Conservation (phyloP, 2,113 vertebrate genomes). For the Eolophus roseicapilla region DNA sequence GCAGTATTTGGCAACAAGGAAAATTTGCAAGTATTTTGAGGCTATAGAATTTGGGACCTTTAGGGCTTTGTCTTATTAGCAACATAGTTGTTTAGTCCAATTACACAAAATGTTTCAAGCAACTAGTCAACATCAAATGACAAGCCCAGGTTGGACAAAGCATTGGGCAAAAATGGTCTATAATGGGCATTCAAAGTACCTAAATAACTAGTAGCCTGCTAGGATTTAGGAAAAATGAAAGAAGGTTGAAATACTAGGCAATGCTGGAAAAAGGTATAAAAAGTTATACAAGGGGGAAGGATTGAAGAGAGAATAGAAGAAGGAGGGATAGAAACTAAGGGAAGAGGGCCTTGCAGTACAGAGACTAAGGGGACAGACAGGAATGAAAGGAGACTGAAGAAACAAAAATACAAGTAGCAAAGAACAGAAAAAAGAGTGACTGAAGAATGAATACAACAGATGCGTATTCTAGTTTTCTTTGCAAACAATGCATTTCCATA, state of each 20-base stretch:
- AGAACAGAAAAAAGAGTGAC: not conserved
- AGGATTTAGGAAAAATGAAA: not conserved
- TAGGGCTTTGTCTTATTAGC: not conserved
- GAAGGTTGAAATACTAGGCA: not conserved
- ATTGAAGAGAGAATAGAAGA: not conserved
- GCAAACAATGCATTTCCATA: not conserved
- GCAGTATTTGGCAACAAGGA: not conserved
- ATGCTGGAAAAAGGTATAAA: not conserved
- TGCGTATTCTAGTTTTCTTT: not conserved
- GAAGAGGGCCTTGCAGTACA: not conserved
- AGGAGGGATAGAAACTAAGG: not conserved
- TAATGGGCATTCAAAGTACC: not conserved
- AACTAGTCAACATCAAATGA: not conserved
- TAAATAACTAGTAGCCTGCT: not conserved
- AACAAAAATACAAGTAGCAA: not conserved
- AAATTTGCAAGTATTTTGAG: constrained; percentile 37
- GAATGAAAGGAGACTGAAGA: not conserved
- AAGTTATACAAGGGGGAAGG: not conserved
- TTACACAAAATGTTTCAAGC: constrained; percentile 16
- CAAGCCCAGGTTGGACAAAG: not conserved
- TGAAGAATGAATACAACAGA: not conserved
- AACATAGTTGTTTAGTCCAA: not conserved
- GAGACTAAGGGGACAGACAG: not conserved
- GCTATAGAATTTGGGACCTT: constrained; percentile 2
- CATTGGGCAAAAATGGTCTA: not conserved